Conservation (phyloP, 2,113 vertebrate species). For the Gnathochromis pfefferi region DNA sequence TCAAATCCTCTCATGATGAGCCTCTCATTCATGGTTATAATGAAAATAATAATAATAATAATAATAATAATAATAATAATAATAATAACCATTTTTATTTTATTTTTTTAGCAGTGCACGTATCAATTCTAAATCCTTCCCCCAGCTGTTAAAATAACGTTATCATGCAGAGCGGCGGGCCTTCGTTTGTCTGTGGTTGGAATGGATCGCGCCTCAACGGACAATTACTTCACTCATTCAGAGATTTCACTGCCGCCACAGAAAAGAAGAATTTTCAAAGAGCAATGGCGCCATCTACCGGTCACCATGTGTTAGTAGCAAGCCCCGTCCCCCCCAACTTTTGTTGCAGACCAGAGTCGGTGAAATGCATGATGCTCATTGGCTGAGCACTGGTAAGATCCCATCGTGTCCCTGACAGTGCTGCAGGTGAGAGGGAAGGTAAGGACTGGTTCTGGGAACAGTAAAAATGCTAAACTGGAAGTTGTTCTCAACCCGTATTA, state of each 20-base stretch:
- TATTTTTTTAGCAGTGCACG: rapidly evolving
- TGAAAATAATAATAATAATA: too few species aligned
- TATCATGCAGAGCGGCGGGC: not conserved
- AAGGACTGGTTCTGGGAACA: not conserved
- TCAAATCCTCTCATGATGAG: not conserved
- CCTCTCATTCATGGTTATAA: not conserved
- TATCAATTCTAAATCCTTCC: not conserved
- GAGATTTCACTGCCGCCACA: not conserved
- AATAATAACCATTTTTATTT: not conserved
- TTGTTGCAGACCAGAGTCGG: rapidly evolving
- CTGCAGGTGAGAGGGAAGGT: not conserved
- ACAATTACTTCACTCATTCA: not conserved
- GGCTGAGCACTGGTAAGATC: not conserved
- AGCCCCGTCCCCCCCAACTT: not conserved
- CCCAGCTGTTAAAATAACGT: not conserved
- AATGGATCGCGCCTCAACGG: too few species aligned
- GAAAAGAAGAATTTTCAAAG: not conserved
- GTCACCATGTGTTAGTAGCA: not conserved
- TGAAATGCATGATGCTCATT: not conserved
- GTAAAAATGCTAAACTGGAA: not conserved
- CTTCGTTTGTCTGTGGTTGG: not conserved
- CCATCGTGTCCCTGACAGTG: not conserved
- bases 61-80: not conserved
- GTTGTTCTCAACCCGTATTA: not conserved
- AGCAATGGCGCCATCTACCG: slow-evolving; percentile 22